Evolutionary conservation across 2,888 invertebrate species (phyloP), one percentile per base, ranked within the genome.

Genomic region (Allolobophora icterica): DNA sequence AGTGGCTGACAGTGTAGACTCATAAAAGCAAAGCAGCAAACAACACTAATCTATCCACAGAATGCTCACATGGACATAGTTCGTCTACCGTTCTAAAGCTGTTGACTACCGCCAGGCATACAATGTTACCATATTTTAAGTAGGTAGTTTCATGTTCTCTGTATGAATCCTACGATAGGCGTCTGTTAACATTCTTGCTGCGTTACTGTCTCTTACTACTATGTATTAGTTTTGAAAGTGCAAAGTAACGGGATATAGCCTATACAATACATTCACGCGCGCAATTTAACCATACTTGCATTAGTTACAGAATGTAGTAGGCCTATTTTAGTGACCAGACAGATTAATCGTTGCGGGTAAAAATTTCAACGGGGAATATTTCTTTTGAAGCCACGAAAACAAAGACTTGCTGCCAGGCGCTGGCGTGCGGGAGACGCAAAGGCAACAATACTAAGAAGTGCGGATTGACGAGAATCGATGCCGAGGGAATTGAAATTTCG

Each of bases 401-500:
- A n/a, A 13, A n/a, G 17, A 30, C 52, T 52, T 24, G 13, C 45
- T 45, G 45, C 45, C 45, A 45, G 45, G 19, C 38, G 30, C 71
- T 11, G 71, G 71, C 71, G 30, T n/a, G 30, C 30, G 5, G 71
- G 30, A 5, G n/a, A 21, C 30, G 71, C 71, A n/a, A n/a, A 71
- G 71, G n/a, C 30, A 71, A 21, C 52, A 21, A 21, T 52, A n/a
- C 71, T n/a, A 30, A 71, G 30, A 8, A 71, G n/a, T n/a, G n/a
- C 15, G 30, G 8, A 71, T 8, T 71, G n/a, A 71, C 3, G 8
- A 17, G 71, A n/a, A 8, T 71, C 71, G 71, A 71, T 71, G 71
- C n/a, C 71, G 71, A 71, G 71, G n/a, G n/a, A 71, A 71, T n/a
- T 71, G 71, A 71, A 71, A n/a, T 71, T n/a, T 71, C 71, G 71